A percentile compares a stretch with the other conserved stretches of the same genome.
phyloP scores from a whole-genome alignment of 2,888 invertebrate species.

The Paralinhomoeus sp. region DNA sequence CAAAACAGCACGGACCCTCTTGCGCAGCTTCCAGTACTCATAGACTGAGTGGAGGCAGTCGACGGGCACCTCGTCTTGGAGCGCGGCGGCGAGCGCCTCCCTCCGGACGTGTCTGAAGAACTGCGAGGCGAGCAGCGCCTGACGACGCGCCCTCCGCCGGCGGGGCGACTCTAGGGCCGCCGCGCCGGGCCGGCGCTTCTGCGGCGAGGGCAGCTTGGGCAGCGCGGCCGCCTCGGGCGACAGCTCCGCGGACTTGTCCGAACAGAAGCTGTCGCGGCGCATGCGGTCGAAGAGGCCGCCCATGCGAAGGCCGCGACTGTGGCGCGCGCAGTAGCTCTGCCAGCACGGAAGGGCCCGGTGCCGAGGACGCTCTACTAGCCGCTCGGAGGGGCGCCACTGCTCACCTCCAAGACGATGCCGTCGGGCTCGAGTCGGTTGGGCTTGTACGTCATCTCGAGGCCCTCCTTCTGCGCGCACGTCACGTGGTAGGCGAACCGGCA shows the following conservation, averaged over 20 bases:
- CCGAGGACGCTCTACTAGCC: too few relatives aligned
- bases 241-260: too few relatives aligned
- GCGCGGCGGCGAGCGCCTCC: slow-evolving; percentile 7
- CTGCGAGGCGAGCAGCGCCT: slow-evolving; percentile 5
- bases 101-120: slow-evolving; percentile 9
- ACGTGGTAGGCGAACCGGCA: slow-evolving; percentile 97
- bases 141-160: too few relatives aligned
- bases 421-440: background rate
- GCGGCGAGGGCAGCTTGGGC: too few relatives aligned
- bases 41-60: slow-evolving; percentile 35
- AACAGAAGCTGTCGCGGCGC: too few relatives aligned
- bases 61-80: background rate
- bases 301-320: slow-evolving; percentile 26
- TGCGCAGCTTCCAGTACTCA: slow-evolving; percentile 87
- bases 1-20: slow-evolving; percentile 31
- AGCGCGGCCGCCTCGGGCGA: too few relatives aligned
- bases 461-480: slow-evolving; percentile 89
- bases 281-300: too few relatives aligned
- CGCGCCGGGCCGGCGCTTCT: too few relatives aligned
- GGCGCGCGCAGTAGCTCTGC: slow-evolving; percentile 83
- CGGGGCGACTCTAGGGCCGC: too few relatives aligned
- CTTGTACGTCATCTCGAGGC: slow-evolving; percentile 4
- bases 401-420: background rate
- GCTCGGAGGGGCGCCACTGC: too few relatives aligned
- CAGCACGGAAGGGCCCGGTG: too few relatives aligned